These are phyloP conservation scores for Schmidtea mediterranea DNA, from an alignment of 1,140 invertebrate species.

Conservation along the genomic window DNA sequence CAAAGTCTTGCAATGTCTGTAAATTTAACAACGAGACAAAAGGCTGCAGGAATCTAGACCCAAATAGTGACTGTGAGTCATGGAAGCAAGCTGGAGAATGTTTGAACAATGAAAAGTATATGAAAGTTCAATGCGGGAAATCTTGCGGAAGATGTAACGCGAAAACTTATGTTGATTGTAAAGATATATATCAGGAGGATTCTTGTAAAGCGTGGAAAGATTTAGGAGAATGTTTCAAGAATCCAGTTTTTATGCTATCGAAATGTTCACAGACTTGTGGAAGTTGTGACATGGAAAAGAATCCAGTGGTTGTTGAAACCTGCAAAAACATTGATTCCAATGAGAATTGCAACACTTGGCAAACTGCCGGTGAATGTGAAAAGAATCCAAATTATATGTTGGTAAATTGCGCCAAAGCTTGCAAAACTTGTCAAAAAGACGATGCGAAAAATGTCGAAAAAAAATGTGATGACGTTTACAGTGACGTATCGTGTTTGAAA, in stretches of 20 bases:
- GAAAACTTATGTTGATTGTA: too few species aligned
- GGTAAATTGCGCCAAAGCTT: slow-evolving; percentile 10
- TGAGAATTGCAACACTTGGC: slow-evolving; percentile 6
- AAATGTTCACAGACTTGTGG: slow-evolving; percentile 17
- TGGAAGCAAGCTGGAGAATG: slow-evolving; percentile 17
- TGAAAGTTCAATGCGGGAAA: slow-evolving; percentile 14
- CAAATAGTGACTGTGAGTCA: slow-evolving; percentile 9
- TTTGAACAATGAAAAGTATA: slow-evolving; percentile 13
- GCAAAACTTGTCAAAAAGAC: slow-evolving; percentile 10
- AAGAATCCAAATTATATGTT: slow-evolving; percentile 11
- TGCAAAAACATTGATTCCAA: slow-evolving; percentile 38
- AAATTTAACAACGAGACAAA: slow-evolving; percentile 8
- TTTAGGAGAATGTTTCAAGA: slow-evolving; percentile 13
- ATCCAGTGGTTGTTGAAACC: slow-evolving; percentile 15
- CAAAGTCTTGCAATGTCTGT: slow-evolving; percentile 10
- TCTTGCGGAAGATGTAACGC: slow-evolving; percentile 13
- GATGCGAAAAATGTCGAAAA: slow-evolving; percentile 7
- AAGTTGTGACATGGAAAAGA: slow-evolving; percentile 10
- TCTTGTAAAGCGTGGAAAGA: slow-evolving; percentile 8
- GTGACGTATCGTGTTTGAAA: slow-evolving; percentile 11
- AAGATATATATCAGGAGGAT: too few species aligned
- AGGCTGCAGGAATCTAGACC: slow-evolving; percentile 38
- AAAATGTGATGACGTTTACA: slow-evolving; percentile 33
- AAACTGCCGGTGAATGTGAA: slow-evolving; percentile 10
- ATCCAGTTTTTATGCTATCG: slow-evolving; percentile 14